Percentiles rank a stretch among this genome's conserved stretches.
These are phyloP conservation scores for Crotalus adamanteus DNA, from an alignment of 2,797 vertebrate species.

Conservation along the genomic window DNA sequence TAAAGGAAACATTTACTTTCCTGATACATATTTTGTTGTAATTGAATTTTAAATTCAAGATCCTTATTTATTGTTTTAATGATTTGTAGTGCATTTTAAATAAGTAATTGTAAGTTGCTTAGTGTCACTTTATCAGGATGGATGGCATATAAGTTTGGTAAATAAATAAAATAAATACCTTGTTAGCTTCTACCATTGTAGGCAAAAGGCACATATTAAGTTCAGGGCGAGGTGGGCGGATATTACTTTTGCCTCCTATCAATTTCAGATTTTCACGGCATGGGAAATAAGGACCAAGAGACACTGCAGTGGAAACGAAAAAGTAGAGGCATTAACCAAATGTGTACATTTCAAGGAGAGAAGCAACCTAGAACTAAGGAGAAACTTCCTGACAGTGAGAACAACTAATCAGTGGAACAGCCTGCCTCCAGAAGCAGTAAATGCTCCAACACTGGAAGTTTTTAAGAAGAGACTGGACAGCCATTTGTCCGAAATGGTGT, in stretches of 20 bases:
- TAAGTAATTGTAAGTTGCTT: background rate
- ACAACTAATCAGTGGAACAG: no score
- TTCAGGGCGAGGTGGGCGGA: constrained; percentile 93
- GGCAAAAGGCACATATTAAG: constrained; percentile 99
- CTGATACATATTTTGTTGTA: constrained; percentile 25
- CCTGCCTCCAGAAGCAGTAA: no score
- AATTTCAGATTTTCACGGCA: constrained; percentile 99
- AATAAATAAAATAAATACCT: constrained; percentile 72
- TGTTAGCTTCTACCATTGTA: constrained; percentile 98
- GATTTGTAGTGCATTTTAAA: background rate
- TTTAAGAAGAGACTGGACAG: no score
- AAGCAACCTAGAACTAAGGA: no score
- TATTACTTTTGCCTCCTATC: constrained; percentile 98
- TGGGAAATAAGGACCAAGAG: constrained; percentile 96
- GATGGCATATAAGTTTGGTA: background rate
- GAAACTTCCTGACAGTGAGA: no score
- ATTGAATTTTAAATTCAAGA: background rate
- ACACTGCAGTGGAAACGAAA: constrained; percentile 82
- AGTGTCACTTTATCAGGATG: background rate
- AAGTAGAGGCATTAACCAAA: constrained; percentile 57
- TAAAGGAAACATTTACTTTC: background rate
- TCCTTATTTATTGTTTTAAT: background rate
- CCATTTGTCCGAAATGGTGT: no score
- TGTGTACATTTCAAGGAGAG: background rate
- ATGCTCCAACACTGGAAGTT: no score